Base-by-base conservation (phyloP, 1,140 invertebrate genomes). In the Berghia stephanieae region DNA sequence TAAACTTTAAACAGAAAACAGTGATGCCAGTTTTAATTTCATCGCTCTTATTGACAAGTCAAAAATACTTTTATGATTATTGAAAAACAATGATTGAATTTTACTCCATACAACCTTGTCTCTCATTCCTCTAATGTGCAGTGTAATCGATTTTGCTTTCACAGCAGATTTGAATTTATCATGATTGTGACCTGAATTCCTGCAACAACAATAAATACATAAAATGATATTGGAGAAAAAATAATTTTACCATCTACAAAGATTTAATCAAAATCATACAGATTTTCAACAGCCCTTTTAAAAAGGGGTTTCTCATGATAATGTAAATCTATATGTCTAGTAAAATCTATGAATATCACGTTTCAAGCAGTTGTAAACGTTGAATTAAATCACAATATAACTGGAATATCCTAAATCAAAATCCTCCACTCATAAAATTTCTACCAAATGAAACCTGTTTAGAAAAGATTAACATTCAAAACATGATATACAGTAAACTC, bases 121-220 rank as follows among this genome's bases (percentile, higher is more conserved):
- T 34, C 55, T 68, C 36, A 79, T 40, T n/a, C 78, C 78, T 55
- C 42, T 57, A 6, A 79, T 8, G 31, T 79, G 78, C 34, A 79
- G 49, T 10, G 73, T 67, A 46, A 79, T 75, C 1, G 78, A 79
- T 60, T 79, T 79, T 24, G 55, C 75, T 43, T 44, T 76, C 16
- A 3, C 42, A 5, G 18, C 0, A 49, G n/a, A 76, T n/a, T 0
- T 36, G 0, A 49, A 6, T 67, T 18, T 34, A 0, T 66, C 24
- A 43, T 0, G 13, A n/a, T 16, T 60, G 8, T 24, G 24, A 27
- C 8, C 57, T 24, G 6, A 13, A 24, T 10, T 75, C 10, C 31
- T 24, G 44, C 36, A 42, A 38, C 4, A 3, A 36, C 24, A 34
- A 31, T 60, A 40, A 36, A 4, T 52, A 49, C 42, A 10, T 42